phyloP scores from a whole-genome alignment of 2,888 invertebrate genomes.

The Ichneumoninae sp. region DNA sequence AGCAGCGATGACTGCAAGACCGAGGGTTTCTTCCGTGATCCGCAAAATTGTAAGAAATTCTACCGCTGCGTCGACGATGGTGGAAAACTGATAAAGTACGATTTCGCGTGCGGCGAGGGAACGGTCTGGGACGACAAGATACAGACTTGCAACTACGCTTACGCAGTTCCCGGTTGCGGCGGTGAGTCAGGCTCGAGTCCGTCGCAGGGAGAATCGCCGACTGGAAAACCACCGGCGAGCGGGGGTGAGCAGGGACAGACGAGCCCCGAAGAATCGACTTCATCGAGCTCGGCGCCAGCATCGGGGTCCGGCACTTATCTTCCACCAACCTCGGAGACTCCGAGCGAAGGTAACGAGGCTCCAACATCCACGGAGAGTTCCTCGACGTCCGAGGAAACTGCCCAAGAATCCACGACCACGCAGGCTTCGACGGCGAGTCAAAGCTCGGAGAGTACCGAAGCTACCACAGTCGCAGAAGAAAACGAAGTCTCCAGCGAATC shows the following conservation, averaged over 20 bases:
- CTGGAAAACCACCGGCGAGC: constrained; percentile 24
- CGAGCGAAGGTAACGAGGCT: not conserved
- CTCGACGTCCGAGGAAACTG: not conserved
- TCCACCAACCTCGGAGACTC: not conserved
- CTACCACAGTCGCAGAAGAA: not conserved
- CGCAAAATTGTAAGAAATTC: constrained; percentile 89
- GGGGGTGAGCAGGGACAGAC: constrained; percentile 8
- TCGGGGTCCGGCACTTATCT: not conserved
- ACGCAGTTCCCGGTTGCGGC: constrained; percentile 83
- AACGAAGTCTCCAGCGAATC: constrained; percentile 14
- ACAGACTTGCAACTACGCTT: constrained; percentile 87
- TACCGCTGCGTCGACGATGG: constrained; percentile 90
- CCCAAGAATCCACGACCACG: constrained; percentile 24
- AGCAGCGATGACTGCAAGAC: constrained; percentile 73
- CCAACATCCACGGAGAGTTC: constrained; percentile 13
- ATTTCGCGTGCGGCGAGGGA: constrained; percentile 88
- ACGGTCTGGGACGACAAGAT: constrained; percentile 90
- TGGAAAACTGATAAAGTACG: constrained; percentile 84
- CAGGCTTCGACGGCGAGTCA: not conserved
- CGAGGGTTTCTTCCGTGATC: constrained; percentile 90
- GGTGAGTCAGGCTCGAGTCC: constrained; percentile 37
- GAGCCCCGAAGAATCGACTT: not conserved
- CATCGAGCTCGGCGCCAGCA: not conserved
- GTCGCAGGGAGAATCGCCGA: constrained; percentile 6
- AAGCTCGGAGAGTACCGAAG: constrained; percentile 14